phyloP scores from a whole-genome alignment of 2,888 invertebrate genomes.

The Timandra comae region DNA sequence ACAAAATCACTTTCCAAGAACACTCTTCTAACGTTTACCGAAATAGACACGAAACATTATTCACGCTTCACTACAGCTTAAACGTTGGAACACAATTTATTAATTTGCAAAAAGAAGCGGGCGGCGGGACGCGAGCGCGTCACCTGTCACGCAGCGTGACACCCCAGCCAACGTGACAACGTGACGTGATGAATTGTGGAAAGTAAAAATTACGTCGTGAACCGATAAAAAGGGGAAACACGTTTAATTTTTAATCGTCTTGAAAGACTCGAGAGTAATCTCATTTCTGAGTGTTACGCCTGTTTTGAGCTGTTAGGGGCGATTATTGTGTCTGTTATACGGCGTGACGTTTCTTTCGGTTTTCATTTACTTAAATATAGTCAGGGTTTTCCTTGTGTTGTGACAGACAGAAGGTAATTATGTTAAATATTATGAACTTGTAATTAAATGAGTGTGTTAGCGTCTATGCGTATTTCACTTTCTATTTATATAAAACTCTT shows the following conservation, averaged over 20 bases:
- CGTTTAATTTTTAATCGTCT: conserved; percentile 53
- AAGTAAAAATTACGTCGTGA: conserved; percentile 63
- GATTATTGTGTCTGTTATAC: not conserved
- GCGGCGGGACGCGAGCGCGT: conserved; percentile 29
- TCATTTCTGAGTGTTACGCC: conserved; percentile 19
- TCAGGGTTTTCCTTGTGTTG: too few species aligned
- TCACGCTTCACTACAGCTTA: conserved; percentile 30
- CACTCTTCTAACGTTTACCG: conserved; percentile 16
- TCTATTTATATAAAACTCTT: too few species aligned
- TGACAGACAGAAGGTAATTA: too few species aligned
- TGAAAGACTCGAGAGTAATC: conserved; percentile 27
- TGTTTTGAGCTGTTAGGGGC: not conserved
- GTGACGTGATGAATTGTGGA: conserved; percentile 59
- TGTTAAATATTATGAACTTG: too few species aligned
- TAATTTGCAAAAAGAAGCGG: conserved; percentile 47
- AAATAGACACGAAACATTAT: conserved; percentile 22
- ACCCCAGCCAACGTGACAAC: conserved; percentile 29
- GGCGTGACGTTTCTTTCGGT: too few species aligned
- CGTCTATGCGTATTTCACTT: too few species aligned
- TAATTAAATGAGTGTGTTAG: too few species aligned
- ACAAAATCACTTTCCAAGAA: not conserved
- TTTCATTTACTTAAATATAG: too few species aligned
- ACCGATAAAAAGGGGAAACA: conserved; percentile 39
- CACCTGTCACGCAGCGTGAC: conserved; percentile 51
- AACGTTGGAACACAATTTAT: conserved; percentile 48